Evolutionary conservation across 2,797 vertebrate species (phyloP), one percentile per base, ranked within the genome.

Genomic region (Novumbra hubbsi): DNA sequence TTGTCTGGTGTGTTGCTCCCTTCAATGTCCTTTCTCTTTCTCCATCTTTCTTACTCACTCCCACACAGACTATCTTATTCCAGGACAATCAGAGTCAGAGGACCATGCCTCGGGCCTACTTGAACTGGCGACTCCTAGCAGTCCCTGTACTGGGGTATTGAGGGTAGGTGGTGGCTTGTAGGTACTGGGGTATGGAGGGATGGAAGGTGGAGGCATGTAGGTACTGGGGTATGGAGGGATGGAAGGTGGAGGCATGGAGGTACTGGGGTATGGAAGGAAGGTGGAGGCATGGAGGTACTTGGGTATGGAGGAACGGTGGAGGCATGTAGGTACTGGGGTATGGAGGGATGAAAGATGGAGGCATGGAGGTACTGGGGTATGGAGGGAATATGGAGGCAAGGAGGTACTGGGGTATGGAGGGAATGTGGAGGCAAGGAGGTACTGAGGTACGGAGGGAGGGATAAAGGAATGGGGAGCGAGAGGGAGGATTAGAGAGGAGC

Each of bases 401-500:
- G 81, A 77, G 77, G 72, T 79, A 85, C 17, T 79, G 84, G 8
- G 34, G 34, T 81, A 52, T 8, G 67, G 30, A 19, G 30, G 70
- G 21, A 60, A 15, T 80, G 81, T 88, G 80, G 76, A 85, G 80
- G 84, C 78, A 87, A 84, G 86, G 85, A 79, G 73, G 87, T 84
- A 77, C 78, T 45, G 41, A 79, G 83, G 50, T 14, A 71, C 2
- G 21, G 52, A 48, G 71, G 5, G 32, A 27, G 38, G 57, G 57
- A 30, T 6, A 16, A 9, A 52, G 48, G 28, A 68, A 38, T 21
- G 52, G 38, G 24, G 21, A 17, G 21, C 1, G 34, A 64, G 21
- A 28, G 45, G 28, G 48, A 38, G 88, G 88, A 89, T 89, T 90
- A 92, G 87, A 85, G 85, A 68, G 81, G 81, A 82, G 85, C 88